A percentile compares a stretch with the other conserved stretches of the same genome.
Evolutionary conservation across 53 echinoderm and acorn worm genomes (phyloP).

Genomic region (Stichopus horrens): DNA sequence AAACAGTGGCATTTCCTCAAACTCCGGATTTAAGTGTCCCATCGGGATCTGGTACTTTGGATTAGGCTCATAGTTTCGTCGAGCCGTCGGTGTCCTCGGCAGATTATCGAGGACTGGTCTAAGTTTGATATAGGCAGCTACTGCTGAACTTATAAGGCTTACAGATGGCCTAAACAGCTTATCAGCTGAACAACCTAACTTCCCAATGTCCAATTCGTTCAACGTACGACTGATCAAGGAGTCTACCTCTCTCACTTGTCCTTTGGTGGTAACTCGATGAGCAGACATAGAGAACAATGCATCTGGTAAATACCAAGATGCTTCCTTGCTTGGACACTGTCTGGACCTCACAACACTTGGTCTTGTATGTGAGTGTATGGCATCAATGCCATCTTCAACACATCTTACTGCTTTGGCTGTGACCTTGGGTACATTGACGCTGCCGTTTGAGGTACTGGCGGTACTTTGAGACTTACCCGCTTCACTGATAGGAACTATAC

Average conservation of each 20-base stretch:
- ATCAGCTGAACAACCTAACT: not conserved
- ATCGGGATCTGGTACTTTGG: conserved; percentile 30
- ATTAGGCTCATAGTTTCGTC: conserved; percentile 9
- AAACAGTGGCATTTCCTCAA: conserved; percentile 31
- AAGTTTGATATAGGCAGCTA: conserved; percentile 36
- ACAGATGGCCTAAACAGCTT: not conserved
- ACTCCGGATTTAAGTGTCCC: conserved; percentile 46
- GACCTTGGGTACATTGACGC: not conserved
- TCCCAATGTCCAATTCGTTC: not conserved
- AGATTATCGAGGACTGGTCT: conserved; percentile 19
- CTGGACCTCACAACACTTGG: conserved; percentile 5
- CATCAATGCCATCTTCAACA: not conserved
- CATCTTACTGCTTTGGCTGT: not conserved
- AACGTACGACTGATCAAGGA: not conserved
- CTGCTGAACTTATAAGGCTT: not conserved
- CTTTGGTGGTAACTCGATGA: not conserved
- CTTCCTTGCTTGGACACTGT: not conserved
- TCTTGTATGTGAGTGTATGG: not conserved
- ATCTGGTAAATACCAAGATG: conserved; percentile 7
- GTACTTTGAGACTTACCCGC: too few relatives aligned
- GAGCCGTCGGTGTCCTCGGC: conserved; percentile 9
- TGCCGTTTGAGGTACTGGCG: not conserved
- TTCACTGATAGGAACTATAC: too few relatives aligned
- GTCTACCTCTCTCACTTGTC: not conserved
- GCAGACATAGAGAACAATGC: not conserved